Percentiles rank a stretch among this genome's conserved stretches.
These are phyloP conservation scores for Stegastes partitus DNA, from an alignment of 2,113 vertebrate species.

Conservation along the genomic window DNA sequence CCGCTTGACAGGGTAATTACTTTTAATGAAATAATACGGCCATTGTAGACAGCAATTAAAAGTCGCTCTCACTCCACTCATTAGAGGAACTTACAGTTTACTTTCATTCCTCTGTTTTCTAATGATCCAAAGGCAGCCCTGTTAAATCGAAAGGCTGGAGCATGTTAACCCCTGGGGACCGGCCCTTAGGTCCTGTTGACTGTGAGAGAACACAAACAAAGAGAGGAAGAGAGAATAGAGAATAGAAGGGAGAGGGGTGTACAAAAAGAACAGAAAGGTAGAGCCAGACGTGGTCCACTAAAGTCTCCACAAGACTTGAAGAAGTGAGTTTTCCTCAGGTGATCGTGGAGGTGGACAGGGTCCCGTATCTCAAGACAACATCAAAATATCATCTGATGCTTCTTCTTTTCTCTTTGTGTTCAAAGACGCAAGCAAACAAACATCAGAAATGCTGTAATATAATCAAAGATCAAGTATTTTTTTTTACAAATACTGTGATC, in stretches of 20 bases:
- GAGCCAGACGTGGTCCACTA: neutral
- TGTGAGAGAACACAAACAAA: slow-evolving; percentile 65
- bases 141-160: slow-evolving; percentile 77
- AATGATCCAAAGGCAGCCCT: slow-evolving; percentile 77
- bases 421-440: slow-evolving; percentile 15
- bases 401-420: neutral
- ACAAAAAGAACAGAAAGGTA: neutral
- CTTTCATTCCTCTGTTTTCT: slow-evolving; percentile 81
- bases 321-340: slow-evolving; percentile 19
- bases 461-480: slow-evolving; percentile 36
- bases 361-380: slow-evolving; percentile 5
- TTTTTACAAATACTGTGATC: slow-evolving; percentile 41
- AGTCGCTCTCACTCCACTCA: slow-evolving; percentile 80
- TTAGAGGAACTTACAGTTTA: slow-evolving; percentile 81
- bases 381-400: neutral
- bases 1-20: slow-evolving; percentile 84
- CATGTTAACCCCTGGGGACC: slow-evolving; percentile 68
- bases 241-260: neutral
- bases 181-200: slow-evolving; percentile 68
- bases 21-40: slow-evolving; percentile 86
- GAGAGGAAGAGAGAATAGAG: slow-evolving; percentile 24
- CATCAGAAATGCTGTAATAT: slow-evolving; percentile 17
- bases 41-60: slow-evolving; percentile 86
- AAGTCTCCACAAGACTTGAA: slow-evolving; percentile 22
- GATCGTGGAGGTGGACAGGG: neutral